These are phyloP conservation scores for Conus ventricosus DNA, from an alignment of 1,140 invertebrate genomes.

Conservation along the genomic window DNA sequence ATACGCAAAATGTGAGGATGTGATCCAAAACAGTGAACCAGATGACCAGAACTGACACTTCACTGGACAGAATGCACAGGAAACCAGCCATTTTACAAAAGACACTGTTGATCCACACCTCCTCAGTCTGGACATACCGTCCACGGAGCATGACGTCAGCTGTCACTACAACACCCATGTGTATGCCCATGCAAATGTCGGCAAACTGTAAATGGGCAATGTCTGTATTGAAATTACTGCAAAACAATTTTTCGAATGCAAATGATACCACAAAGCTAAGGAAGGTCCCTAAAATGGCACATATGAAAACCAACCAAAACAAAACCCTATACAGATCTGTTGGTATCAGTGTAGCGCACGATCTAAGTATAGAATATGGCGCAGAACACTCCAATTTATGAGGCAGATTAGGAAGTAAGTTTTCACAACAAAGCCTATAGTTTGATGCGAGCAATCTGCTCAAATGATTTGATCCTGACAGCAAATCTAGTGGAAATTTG, in stretches of 20 bases:
- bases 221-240: slow-evolving; percentile 35
- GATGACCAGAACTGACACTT: slow-evolving; percentile 58
- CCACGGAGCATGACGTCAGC: slow-evolving; percentile 54
- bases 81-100: slow-evolving; percentile 58
- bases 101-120: slow-evolving; percentile 52
- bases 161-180: slow-evolving; percentile 58
- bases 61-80: slow-evolving; percentile 54
- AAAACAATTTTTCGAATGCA: no score
- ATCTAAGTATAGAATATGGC: not conserved
- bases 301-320: not conserved
- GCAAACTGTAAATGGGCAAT: slow-evolving; percentile 57
- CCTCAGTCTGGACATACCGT: slow-evolving; percentile 51
- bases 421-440: not conserved
- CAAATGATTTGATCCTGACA: not conserved
- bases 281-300: not conserved
- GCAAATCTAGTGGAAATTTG: not conserved
- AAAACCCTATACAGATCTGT: not conserved
- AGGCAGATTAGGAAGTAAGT: not conserved
- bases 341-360: not conserved
- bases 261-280: not conserved
- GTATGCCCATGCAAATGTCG: slow-evolving; percentile 66
- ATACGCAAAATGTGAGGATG: slow-evolving; percentile 53
- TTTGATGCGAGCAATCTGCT: not conserved
- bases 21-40: slow-evolving; percentile 59
- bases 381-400: not conserved